Conservation (phyloP, 2,797 vertebrate species). For the Liasis olivaceus region DNA sequence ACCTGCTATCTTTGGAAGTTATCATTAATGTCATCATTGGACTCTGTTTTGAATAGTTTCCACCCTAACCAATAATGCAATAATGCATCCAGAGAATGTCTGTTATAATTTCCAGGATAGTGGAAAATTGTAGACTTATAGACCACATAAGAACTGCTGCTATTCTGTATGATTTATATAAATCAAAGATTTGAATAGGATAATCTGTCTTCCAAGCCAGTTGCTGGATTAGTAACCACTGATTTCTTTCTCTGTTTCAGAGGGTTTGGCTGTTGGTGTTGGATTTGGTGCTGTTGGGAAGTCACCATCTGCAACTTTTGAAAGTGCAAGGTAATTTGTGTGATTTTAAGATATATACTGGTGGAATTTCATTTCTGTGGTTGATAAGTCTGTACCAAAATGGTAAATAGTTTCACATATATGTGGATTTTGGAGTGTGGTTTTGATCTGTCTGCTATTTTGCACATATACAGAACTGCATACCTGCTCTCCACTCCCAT, state of each 20-base stretch:
- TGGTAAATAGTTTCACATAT: background rate
- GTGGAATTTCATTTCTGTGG: background rate
- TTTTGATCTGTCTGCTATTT: background rate
- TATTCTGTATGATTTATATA: background rate
- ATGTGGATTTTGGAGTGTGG: background rate
- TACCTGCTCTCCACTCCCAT: background rate
- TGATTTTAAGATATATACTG: background rate
- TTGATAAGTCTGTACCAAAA: background rate
- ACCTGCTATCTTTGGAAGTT: background rate
- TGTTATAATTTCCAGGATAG: background rate
- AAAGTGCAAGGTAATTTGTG: conserved; percentile 89
- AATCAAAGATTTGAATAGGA: background rate
- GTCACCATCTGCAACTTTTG: conserved; percentile 87
- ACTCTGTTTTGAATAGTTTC: background rate
- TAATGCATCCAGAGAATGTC: background rate
- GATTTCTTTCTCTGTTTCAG: conserved; percentile 72
- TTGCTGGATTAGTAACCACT: background rate
- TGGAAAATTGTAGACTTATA: background rate
- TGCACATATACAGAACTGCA: background rate
- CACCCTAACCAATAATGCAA: background rate
- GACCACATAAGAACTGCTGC: background rate
- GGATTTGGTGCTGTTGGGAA: conserved; percentile 91
- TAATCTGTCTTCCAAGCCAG: background rate
- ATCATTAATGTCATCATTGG: background rate
- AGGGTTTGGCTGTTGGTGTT: conserved; percentile 95